Evolutionary conservation across 2,888 invertebrate genomes (phyloP).

Genomic region (Onchidella celtica): DNA sequence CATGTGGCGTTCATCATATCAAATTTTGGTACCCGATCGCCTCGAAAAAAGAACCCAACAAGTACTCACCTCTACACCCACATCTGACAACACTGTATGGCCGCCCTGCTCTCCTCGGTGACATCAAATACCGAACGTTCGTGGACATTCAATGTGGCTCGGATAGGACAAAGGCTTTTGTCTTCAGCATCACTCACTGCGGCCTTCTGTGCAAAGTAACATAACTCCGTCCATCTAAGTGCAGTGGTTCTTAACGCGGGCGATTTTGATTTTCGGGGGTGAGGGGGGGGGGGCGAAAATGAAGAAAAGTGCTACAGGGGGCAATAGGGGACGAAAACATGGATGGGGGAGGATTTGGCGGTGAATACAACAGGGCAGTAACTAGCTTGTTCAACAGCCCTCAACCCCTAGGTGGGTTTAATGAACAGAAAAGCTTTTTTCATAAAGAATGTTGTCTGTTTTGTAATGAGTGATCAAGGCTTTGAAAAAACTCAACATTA

Average conservation of each 20-base stretch:
- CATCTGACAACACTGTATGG: constrained; percentile 12
- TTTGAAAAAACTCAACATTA: too few relatives aligned
- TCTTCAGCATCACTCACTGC: constrained; percentile 34
- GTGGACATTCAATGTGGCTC: constrained; percentile 39
- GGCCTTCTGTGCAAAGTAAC: constrained; percentile 46
- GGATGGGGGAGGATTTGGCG: too few relatives aligned
- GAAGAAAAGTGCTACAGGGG: not conserved
- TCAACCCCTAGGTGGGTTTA: too few relatives aligned
- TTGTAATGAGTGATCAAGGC: too few relatives aligned
- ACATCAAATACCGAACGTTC: constrained; percentile 28
- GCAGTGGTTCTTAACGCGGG: too few relatives aligned
- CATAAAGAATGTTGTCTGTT: too few relatives aligned
- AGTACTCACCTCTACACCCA: not conserved
- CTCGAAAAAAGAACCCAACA: constrained; percentile 2
- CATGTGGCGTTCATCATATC: constrained; percentile 43
- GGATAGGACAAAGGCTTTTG: not conserved
- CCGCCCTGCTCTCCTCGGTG: constrained; percentile 29
- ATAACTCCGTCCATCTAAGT: constrained; percentile 2
- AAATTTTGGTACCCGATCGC: constrained; percentile 43
- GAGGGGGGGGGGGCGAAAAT: too few relatives aligned
- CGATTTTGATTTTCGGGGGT: too few relatives aligned
- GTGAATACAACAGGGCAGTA: too few relatives aligned
- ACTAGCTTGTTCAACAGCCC: too few relatives aligned
- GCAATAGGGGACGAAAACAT: too few relatives aligned
- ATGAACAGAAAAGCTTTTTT: too few relatives aligned